phyloP scores from a whole-genome alignment of 2,797 vertebrate species.

The Falco cherrug region DNA sequence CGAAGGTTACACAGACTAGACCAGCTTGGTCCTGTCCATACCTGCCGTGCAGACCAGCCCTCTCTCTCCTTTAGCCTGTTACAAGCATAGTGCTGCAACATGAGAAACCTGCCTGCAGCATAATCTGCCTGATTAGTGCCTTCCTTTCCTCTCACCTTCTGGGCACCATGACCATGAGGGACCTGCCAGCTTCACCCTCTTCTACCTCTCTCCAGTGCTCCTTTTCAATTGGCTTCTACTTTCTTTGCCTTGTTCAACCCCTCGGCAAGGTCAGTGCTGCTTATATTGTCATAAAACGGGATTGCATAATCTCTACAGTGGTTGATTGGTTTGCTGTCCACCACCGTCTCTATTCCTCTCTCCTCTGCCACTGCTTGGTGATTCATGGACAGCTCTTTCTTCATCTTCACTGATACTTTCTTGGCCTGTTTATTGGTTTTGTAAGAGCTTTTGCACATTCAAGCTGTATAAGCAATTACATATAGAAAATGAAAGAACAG shows the following conservation, averaged over 20 bases:
- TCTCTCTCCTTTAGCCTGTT: background rate
- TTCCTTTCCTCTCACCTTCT: background rate
- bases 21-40: background rate
- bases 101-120: background rate
- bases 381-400: conserved; percentile 32
- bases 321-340: conserved; percentile 1
- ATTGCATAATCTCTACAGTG: background rate
- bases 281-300: background rate
- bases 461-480: background rate
- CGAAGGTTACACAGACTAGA: background rate
- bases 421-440: conserved; percentile 11
- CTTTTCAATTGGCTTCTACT: conserved; percentile 9
- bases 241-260: background rate
- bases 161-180: background rate
- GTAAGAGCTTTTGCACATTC: background rate
- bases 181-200: background rate
- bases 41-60: background rate
- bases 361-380: background rate
- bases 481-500: conserved; percentile 27
- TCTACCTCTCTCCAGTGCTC: background rate
- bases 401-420: background rate
- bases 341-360: background rate
- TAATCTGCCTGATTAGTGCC: background rate
- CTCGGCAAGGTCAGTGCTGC: conserved; percentile 20
- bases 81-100: fast-evolving